Base-by-base conservation (phyloP, 2,797 vertebrate species). In the Prionace glauca region DNA sequence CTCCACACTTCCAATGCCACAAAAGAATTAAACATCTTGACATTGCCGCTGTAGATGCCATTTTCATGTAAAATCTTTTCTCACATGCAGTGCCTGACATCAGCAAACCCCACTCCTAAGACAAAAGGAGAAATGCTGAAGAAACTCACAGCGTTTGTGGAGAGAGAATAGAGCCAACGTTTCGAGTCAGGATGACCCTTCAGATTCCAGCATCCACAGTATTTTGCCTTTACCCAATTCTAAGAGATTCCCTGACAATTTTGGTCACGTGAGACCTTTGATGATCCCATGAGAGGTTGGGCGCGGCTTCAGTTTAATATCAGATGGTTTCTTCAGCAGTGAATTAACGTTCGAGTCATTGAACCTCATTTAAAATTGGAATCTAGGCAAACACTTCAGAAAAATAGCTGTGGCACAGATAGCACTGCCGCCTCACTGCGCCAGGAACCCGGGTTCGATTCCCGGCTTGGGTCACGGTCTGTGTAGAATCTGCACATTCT, bases 321-420 rank as follows among this genome's bases (percentile, higher is more conserved):
- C 24, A 88, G 10, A 26, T 50, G 12, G 50, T 16, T 8, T 45
- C 1, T 69, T 36, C n/a, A 10, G 67, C 62, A 24, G 90, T 11
- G 90, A 92, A 92, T 69, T 69, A 36, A 92, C n/a, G n/a, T 92
- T 36, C 11, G n/a, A 92, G 90, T 36, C 90, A 92, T n/a, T 92
- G 62, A 67, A 67, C 20, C 65, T 92, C 90, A 36, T 92, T 92
- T 67, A 92, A 92, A 69, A 92, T 67, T 92, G 22, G 62, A 92
- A 92, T n/a, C 90, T 92, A 56, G 50, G 50, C 50, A 4, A 7
- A 56, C 50, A 56, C 50, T 56, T 56, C 50, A 56, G 50, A 56
- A 56, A 56, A 56, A 56, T 56, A 56, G 50, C 3, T 56, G 50
- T 56, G 50, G 50, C 3, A 56, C 50, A 56, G 50, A 5, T 56